Evolutionary conservation across 2,113 vertebrate species (phyloP).

Genomic region (Tachycineta bicolor): DNA sequence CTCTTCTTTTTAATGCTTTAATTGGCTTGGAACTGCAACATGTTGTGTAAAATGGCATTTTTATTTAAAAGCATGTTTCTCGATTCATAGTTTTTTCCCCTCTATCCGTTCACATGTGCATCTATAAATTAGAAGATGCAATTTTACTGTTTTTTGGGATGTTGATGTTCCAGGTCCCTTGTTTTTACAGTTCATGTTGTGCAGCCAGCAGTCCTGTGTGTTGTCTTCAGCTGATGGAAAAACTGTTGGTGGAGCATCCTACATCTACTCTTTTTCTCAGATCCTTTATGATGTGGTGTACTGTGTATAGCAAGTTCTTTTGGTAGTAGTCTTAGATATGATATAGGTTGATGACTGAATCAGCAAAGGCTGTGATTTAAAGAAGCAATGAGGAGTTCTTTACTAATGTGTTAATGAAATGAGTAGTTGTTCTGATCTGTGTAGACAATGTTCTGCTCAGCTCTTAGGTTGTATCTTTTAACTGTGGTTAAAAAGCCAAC

Average conservation of each 20-base stretch:
- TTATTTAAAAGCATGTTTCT: not conserved
- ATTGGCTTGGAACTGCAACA: not conserved
- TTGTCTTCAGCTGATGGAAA: not conserved
- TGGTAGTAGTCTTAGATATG: not conserved
- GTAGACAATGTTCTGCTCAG: not conserved
- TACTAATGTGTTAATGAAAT: not conserved
- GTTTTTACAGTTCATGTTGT: not conserved
- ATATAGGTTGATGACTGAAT: not conserved
- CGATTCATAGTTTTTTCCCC: not conserved
- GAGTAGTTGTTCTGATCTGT: not conserved
- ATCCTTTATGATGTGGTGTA: not conserved
- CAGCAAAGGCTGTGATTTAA: not conserved
- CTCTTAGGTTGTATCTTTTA: not conserved
- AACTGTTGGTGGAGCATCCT: not conserved
- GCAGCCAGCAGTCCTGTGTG: fast-evolving
- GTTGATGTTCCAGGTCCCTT: not conserved
- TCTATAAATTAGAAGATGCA: not conserved
- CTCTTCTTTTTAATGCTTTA: not conserved
- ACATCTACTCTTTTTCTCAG: not conserved
- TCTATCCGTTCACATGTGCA: not conserved
- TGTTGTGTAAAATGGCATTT: not conserved
- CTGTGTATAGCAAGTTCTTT: not conserved
- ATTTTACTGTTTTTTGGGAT: not conserved
- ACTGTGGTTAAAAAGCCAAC: not conserved
- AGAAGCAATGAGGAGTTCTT: not conserved